Conservation (phyloP, 2,888 invertebrate species). For the Belgica antarctica region DNA sequence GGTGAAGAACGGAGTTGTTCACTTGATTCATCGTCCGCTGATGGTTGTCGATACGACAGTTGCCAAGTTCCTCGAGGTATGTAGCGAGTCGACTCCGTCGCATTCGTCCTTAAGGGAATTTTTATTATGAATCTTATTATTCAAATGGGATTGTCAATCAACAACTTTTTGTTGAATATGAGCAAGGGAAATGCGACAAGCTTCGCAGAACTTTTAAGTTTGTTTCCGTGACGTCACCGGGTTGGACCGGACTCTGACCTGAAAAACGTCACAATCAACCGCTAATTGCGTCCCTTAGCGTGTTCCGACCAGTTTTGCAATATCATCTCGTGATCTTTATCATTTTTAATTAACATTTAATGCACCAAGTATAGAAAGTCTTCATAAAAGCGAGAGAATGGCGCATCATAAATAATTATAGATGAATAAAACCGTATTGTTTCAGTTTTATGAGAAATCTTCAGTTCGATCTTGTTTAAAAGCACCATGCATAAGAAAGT, state of each 20-base stretch:
- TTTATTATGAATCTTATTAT: too few relatives aligned
- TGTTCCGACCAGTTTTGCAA: too few relatives aligned
- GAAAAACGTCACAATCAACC: too few relatives aligned
- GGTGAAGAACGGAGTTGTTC: conserved; percentile 87
- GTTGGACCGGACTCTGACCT: too few relatives aligned
- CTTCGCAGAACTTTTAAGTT: too few relatives aligned
- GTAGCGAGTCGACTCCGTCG: too few relatives aligned
- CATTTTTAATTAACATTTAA: not conserved
- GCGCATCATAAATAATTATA: conserved; percentile 25
- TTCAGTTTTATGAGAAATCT: conserved; percentile 19
- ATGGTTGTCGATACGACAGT: conserved; percentile 90
- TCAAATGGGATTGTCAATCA: too few relatives aligned
- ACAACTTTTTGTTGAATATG: too few relatives aligned
- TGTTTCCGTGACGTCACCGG: too few relatives aligned
- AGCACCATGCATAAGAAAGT: conserved; percentile 17
- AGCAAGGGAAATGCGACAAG: too few relatives aligned
- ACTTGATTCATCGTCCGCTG: conserved; percentile 85
- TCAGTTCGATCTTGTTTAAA: conserved; percentile 10
- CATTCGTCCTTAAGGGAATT: too few relatives aligned
- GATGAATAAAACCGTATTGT: conserved; percentile 15
- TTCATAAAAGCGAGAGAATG: conserved; percentile 31
- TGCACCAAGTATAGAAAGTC: conserved; percentile 14
- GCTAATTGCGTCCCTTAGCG: too few relatives aligned
- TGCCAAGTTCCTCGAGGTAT: conserved; percentile 80
- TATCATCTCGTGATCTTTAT: not conserved